Evolutionary conservation across 2,888 invertebrate species (phyloP).

Genomic region (Apotomis capreana): DNA sequence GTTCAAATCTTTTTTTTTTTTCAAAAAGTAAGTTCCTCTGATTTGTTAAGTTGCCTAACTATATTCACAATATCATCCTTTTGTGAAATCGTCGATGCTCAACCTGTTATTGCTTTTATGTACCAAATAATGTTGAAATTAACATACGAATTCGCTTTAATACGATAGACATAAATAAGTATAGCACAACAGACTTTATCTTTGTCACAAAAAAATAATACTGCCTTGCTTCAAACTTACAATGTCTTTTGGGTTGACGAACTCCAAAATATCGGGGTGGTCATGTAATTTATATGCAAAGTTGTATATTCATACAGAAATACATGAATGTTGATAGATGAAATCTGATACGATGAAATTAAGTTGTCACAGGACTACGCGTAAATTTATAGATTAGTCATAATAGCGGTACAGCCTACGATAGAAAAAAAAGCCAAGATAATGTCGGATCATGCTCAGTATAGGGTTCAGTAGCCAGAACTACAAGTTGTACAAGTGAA

Average conservation of each 20-base stretch:
- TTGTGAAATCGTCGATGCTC: slow-evolving; percentile 2
- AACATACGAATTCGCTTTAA: slow-evolving; percentile 11
- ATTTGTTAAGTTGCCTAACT: background rate
- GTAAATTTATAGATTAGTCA: background rate
- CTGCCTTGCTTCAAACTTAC: background rate
- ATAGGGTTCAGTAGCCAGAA: no score
- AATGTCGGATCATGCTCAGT: no score
- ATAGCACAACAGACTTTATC: background rate
- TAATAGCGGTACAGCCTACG: background rate
- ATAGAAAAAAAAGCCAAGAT: no score
- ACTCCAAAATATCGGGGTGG: background rate
- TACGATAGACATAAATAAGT: slow-evolving; percentile 6
- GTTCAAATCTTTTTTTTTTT: no score
- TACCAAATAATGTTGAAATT: background rate
- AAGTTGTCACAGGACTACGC: background rate
- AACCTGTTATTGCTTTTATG: background rate
- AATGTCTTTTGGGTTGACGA: no score
- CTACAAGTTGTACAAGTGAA: no score
- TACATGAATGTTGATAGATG: slow-evolving; percentile 21
- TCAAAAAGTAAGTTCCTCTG: no score
- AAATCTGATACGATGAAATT: slow-evolving; percentile 24
- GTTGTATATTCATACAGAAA: background rate
- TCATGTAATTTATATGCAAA: slow-evolving; percentile 24
- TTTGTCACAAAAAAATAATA: background rate
- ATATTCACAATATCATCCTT: slow-evolving; percentile 1